phyloP scores from a whole-genome alignment of 2,113 vertebrate species.

The Copsychus sechellarum region DNA sequence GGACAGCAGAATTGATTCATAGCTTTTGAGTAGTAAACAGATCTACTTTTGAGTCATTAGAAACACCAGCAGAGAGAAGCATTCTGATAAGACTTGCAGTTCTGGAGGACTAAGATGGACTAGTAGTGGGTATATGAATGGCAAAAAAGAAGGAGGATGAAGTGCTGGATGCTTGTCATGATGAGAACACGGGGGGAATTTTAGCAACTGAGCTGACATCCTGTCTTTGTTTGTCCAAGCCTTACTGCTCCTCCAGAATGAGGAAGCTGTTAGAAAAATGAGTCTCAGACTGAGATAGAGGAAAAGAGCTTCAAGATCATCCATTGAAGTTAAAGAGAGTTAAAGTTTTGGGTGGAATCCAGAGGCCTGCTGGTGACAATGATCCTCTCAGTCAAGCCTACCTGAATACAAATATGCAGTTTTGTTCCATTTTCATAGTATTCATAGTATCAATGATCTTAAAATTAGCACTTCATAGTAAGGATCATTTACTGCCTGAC shows the following conservation, averaged over 20 bases:
- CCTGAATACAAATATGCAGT: not conserved
- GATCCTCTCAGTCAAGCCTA: not conserved
- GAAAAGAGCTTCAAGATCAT: not conserved
- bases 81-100: not conserved
- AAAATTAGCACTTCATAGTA: not conserved
- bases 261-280: not conserved
- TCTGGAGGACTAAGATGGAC: not conserved
- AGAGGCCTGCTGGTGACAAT: accelerated
- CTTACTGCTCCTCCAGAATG: not conserved
- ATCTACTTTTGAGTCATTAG: not conserved
- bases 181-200: not conserved
- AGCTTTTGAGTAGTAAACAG: not conserved
- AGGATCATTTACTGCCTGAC: not conserved
- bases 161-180: not conserved
- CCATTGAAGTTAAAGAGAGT: not conserved
- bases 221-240: not conserved
- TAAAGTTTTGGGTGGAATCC: not conserved
- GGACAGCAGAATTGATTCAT: not conserved
- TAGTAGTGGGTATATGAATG: not conserved
- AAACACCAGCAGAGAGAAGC: not conserved
- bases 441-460: not conserved
- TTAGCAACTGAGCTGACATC: not conserved
- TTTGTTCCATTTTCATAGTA: not conserved
- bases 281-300: not conserved
- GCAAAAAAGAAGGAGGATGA: not conserved